These are phyloP conservation scores for Globodera ellingtonae DNA, from an alignment of 1,140 invertebrate genomes.

Conservation along the genomic window DNA sequence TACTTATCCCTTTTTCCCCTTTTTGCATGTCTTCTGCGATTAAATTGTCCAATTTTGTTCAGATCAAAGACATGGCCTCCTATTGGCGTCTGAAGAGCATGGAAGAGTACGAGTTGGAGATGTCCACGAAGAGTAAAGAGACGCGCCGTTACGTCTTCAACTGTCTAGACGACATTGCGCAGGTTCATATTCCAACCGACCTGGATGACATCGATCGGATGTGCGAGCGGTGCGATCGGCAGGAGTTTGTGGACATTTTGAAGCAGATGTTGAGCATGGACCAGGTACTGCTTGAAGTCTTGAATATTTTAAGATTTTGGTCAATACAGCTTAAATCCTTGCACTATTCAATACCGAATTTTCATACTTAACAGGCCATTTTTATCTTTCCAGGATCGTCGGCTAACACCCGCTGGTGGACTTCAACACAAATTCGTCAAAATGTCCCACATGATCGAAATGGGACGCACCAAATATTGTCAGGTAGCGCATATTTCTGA, in stretches of 20 bases:
- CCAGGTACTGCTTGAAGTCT: constrained; percentile 51
- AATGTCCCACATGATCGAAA: constrained; percentile 57
- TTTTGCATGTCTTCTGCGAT: constrained; percentile 8
- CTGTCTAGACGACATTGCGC: constrained; percentile 96
- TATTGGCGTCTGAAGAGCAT: constrained; percentile 74
- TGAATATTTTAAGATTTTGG: not conserved
- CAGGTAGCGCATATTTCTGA: constrained; percentile 6
- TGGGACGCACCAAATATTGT: constrained; percentile 54
- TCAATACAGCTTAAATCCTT: not conserved
- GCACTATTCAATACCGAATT: not conserved
- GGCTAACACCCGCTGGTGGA: constrained; percentile 55
- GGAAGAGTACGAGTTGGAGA: constrained; percentile 96
- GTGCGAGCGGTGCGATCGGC: constrained; percentile 53
- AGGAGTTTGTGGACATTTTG: constrained; percentile 62
- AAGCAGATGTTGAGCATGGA: constrained; percentile 63
- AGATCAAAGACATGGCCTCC: constrained; percentile 42
- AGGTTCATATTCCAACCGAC: constrained; percentile 65
- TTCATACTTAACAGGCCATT: not conserved
- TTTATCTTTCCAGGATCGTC: constrained; percentile 35
- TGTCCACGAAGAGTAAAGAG: constrained; percentile 97
- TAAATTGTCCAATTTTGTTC: constrained; percentile 18
- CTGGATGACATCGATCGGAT: constrained; percentile 51
- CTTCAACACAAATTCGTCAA: constrained; percentile 61
- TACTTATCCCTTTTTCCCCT: not conserved
- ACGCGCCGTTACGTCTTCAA: constrained; percentile 99